Conservation (phyloP, 2,797 vertebrate species). For the Anas bernieri region DNA sequence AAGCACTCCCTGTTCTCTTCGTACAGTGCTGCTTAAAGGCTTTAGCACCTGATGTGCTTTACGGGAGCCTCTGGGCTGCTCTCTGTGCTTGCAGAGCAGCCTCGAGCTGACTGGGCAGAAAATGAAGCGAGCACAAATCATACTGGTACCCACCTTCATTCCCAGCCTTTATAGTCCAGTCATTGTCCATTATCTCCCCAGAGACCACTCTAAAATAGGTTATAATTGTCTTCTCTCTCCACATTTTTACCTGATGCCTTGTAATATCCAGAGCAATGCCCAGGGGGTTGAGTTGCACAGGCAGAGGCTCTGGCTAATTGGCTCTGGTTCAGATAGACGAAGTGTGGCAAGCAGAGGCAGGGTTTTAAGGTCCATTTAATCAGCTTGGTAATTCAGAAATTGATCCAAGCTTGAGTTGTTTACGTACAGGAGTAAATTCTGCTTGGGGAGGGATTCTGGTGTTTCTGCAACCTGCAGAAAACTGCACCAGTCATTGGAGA, state of each 20-base stretch:
- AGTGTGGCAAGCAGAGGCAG: background rate
- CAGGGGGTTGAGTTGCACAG: background rate
- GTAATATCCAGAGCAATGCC: background rate
- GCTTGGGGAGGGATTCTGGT: background rate
- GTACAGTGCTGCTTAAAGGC: background rate
- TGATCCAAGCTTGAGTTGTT: background rate
- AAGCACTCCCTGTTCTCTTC: background rate
- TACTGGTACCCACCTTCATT: background rate
- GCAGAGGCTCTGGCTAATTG: background rate
- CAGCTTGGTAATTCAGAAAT: background rate
- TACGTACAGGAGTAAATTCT: background rate
- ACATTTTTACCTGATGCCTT: background rate
- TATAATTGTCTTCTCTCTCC: background rate
- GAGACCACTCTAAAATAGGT: background rate
- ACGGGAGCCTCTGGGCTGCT: background rate
- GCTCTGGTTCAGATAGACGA: background rate
- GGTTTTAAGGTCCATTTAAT: background rate
- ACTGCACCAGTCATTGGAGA: background rate
- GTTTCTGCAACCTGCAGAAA: background rate
- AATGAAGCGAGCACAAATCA: background rate
- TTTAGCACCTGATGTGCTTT: background rate
- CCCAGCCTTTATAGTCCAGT: background rate
- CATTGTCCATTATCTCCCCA: background rate
- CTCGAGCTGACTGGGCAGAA: background rate
- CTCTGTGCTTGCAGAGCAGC: background rate